These are phyloP conservation scores for Tigriopus californicus DNA, from an alignment of 2,888 invertebrate genomes.

Conservation along the genomic window DNA sequence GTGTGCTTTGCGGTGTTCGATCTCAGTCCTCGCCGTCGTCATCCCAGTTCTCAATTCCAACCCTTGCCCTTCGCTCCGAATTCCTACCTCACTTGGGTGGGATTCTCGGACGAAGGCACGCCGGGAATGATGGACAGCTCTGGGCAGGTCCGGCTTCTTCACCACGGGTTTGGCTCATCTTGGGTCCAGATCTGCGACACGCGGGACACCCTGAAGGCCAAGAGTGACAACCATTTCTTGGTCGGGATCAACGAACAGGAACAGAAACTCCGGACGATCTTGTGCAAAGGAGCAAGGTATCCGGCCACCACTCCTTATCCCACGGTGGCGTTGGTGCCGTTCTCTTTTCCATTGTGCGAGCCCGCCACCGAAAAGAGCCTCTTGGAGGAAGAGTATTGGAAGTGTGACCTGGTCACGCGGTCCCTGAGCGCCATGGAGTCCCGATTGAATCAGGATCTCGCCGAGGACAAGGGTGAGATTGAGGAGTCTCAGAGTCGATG, in stretches of 20 bases:
- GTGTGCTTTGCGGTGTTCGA: slow-evolving; percentile 16
- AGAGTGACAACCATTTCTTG: slow-evolving; percentile 52
- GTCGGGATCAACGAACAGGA: slow-evolving; percentile 56
- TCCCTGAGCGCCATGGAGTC: slow-evolving; percentile 4
- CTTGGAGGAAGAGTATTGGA: slow-evolving; percentile 42
- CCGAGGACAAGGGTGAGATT: slow-evolving; percentile 30
- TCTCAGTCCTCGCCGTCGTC: slow-evolving; percentile 1
- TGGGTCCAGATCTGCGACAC: slow-evolving; percentile 71
- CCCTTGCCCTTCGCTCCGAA: slow-evolving; percentile 45
- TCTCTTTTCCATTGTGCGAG: slow-evolving; percentile 57
- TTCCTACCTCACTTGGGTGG: slow-evolving; percentile 51
- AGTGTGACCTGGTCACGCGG: slow-evolving; percentile 18
- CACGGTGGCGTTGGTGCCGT: slow-evolving; percentile 50
- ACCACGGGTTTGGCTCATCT: slow-evolving; percentile 34
- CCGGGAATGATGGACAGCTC: slow-evolving; percentile 54
- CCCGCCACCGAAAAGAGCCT: slow-evolving; percentile 55
- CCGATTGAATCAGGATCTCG: slow-evolving; percentile 21
- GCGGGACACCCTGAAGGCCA: slow-evolving; percentile 46
- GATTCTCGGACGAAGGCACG: slow-evolving; percentile 59
- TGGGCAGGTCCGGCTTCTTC: slow-evolving; percentile 52
- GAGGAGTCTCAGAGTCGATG: slow-evolving; percentile 52
- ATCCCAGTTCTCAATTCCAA: slow-evolving; percentile 18
- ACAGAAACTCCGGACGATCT: slow-evolving; percentile 56
- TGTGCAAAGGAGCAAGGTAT: slow-evolving; percentile 71
- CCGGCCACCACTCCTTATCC: slow-evolving; percentile 73